Conservation (phyloP, 1,140 invertebrate species). For the Diprion similis region DNA sequence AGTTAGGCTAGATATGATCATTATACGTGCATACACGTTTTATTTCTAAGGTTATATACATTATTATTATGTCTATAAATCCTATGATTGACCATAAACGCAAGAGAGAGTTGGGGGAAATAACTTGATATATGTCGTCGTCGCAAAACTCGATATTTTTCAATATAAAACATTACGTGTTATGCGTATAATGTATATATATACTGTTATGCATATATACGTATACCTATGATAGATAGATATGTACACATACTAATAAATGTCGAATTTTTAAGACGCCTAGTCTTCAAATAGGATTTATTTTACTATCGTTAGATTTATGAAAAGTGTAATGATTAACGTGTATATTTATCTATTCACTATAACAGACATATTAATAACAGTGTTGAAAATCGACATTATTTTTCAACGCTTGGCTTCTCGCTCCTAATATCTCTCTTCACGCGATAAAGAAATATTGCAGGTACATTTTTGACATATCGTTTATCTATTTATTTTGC, state of each 20-base stretch:
- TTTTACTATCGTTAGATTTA: not conserved
- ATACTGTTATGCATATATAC: not conserved
- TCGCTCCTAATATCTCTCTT: no score
- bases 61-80: not conserved
- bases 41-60: no score
- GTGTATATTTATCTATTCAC: not conserved
- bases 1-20: no score
- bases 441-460: no score
- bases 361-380: not conserved
- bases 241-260: not conserved
- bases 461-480: no score
- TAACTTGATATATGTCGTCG: not conserved
- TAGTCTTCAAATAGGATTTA: slow-evolving; percentile 5
- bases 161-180: no score
- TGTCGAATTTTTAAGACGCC: not conserved
- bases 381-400: no score
- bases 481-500: no score
- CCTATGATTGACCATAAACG: not conserved
- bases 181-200: not conserved
- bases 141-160: no score
- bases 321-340: not conserved
- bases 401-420: no score
- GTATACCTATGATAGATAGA: not conserved
- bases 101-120: not conserved
- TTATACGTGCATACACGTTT: no score